Evolutionary conservation across 2,797 vertebrate species (phyloP).

Genomic region (Parauchenoglanis ngamensis): DNA sequence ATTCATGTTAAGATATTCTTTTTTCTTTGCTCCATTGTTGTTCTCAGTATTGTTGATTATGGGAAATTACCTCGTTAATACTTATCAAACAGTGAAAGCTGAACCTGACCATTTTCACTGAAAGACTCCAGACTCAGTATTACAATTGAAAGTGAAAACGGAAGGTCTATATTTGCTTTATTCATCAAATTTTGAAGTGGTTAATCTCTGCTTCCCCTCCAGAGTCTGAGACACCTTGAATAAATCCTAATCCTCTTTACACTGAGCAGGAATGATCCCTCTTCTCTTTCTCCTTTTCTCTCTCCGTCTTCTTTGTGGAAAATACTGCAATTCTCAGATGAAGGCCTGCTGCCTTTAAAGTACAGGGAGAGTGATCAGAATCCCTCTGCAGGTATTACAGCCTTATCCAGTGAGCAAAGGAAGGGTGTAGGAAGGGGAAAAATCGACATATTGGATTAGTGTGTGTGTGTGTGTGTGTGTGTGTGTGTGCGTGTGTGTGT

Average conservation of each 20-base stretch:
- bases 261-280: constrained; percentile 42
- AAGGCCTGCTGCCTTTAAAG: constrained; percentile 19
- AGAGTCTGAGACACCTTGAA: constrained; percentile 35
- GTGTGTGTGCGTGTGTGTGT: background rate
- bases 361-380: constrained; percentile 34
- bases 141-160: background rate
- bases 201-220: constrained; percentile 39
- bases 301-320: constrained; percentile 24
- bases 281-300: constrained; percentile 18
- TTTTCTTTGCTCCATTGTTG: background rate
- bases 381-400: constrained; percentile 41
- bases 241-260: constrained; percentile 50
- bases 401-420: constrained; percentile 27
- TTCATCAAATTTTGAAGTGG: constrained; percentile 33
- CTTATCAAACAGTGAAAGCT: background rate
- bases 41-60: background rate
- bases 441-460: constrained; percentile 44
- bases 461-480: background rate
- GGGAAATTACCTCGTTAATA: background rate
- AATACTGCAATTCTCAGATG: constrained; percentile 40
- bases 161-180: constrained; percentile 39
- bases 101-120: background rate
- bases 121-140: background rate
- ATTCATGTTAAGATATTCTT: background rate
- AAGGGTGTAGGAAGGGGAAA: constrained; percentile 31